A percentile compares a stretch with the other conserved stretches of the same genome.
phyloP scores from a whole-genome alignment of 2,888 invertebrate species.

The Cryptus viduatorius region DNA sequence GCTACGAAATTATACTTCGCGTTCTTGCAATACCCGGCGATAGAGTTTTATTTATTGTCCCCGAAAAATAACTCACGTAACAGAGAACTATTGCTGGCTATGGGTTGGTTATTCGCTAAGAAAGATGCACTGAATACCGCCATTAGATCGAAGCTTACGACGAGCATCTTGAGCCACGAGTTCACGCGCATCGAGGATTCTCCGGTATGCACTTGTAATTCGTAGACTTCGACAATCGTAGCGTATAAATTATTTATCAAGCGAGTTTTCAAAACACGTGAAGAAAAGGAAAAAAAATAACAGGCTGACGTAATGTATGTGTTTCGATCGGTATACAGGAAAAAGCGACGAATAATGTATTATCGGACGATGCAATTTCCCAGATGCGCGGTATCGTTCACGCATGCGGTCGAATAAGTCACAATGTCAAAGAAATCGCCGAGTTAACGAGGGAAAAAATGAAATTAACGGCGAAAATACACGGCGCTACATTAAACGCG shows the following conservation, averaged over 20 bases:
- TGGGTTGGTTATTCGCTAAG: conserved; percentile 81
- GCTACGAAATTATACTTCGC: conserved; percentile 81
- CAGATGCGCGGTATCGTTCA: conserved; percentile 72
- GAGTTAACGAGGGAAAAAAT: conserved; percentile 74
- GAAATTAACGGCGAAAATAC: conserved; percentile 74
- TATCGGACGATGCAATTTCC: neutral
- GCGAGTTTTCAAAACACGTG: neutral
- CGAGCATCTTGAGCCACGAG: conserved; percentile 77
- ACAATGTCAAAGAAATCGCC: conserved; percentile 76
- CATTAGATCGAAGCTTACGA: conserved; percentile 72
- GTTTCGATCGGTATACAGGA: conserved; percentile 14
- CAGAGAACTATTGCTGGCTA: conserved; percentile 81
- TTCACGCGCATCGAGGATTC: conserved; percentile 65
- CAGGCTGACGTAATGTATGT: neutral
- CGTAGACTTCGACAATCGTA: neutral
- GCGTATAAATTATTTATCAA: conserved; percentile 2
- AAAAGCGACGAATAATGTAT: conserved; percentile 25
- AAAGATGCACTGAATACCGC: conserved; percentile 75
- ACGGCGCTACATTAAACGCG: conserved; percentile 73
- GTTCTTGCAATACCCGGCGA: conserved; percentile 78
- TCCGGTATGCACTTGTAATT: conserved; percentile 11
- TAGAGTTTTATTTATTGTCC: conserved; percentile 81
- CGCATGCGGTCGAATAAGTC: conserved; percentile 71
- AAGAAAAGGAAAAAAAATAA: conserved; percentile 21
- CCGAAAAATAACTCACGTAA: conserved; percentile 72